phyloP scores from a whole-genome alignment of 2,113 vertebrate species.

The Pelobates fuscus region DNA sequence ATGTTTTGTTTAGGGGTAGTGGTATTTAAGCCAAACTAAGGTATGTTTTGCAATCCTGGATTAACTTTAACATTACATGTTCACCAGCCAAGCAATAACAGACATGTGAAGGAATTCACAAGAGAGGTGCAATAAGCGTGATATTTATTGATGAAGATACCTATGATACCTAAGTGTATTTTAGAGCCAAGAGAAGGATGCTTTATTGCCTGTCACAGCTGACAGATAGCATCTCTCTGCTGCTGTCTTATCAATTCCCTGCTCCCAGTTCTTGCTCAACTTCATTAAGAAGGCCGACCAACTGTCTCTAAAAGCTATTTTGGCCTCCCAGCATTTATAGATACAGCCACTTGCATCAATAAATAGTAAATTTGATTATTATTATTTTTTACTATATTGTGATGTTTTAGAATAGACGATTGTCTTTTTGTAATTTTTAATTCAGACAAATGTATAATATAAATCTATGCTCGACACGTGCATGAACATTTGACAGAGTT shows the following conservation, averaged over 20 bases:
- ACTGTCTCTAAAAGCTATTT: slow-evolving; percentile 11
- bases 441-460: too few relatives aligned
- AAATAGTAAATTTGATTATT: too few relatives aligned
- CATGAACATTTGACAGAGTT: too few relatives aligned
- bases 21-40: too few relatives aligned
- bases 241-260: slow-evolving; percentile 46
- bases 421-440: too few relatives aligned
- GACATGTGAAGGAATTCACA: neutral
- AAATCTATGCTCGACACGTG: too few relatives aligned
- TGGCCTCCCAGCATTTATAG: slow-evolving; percentile 14
- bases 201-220: slow-evolving; percentile 51
- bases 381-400: too few relatives aligned
- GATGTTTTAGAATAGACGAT: too few relatives aligned
- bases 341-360: neutral
- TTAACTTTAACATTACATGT: neutral
- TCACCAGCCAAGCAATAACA: neutral
- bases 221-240: slow-evolving; percentile 48
- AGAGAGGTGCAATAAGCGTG: slow-evolving; percentile 31
- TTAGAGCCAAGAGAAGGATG: slow-evolving; percentile 46
- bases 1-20: too few relatives aligned
- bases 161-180: slow-evolving; percentile 48
- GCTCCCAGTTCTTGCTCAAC: slow-evolving; percentile 38
- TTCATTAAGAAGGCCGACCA: slow-evolving; percentile 44
- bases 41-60: neutral
- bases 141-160: slow-evolving; percentile 50